Base-by-base conservation (phyloP, 2,888 invertebrate genomes). In the Gisinianus flammeolus region DNA sequence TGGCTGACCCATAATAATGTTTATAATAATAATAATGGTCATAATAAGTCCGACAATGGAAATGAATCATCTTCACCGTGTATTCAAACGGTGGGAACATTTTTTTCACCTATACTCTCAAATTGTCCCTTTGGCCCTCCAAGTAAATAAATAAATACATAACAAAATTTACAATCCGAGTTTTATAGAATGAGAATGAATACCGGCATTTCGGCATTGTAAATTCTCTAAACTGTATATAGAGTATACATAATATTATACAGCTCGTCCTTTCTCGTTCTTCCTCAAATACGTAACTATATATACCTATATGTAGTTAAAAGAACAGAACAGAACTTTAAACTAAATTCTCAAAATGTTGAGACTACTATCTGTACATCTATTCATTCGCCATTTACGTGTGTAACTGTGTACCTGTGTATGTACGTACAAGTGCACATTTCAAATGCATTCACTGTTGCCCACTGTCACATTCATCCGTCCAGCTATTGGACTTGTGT, bases 61-160 rank as follows among this genome's bases (percentile, higher is more conserved):
- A 33, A 33, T 30, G 30, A 33, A 67, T 33, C 12, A 33, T 31
- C 67, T 33, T 4, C 33, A 0, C 22, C 67, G 70, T 77, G 79
- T 80, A 75, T 77, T 78, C 75, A 77, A 78, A 70, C 26, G 70
- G 30, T 70, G 70, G 70, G 70, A 70, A 70, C 24, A 70, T 6
- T 22, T 62, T 28, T 28, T 24, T 58, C 22, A 6, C 16, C 44
- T 44, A 6, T 44, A n/a, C 44, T 44, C 44, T 44, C 44, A 10
- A 44, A 10, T 10, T 44, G 16, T 44, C 6, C 16, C 6, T 44
- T 16, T 16, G 16, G 44, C 44, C 16, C 16, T n/a, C n/a, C n/a
- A n/a, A n/a, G n/a, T n/a, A n/a, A n/a, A n/a, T n/a, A n/a, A n/a
- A n/a, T n/a, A n/a, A n/a, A n/a, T n/a, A n/a, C n/a, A n/a, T n/a